These are phyloP conservation scores for Lochmaea capreae DNA, from an alignment of 2,888 invertebrate species.

Conservation along the genomic window DNA sequence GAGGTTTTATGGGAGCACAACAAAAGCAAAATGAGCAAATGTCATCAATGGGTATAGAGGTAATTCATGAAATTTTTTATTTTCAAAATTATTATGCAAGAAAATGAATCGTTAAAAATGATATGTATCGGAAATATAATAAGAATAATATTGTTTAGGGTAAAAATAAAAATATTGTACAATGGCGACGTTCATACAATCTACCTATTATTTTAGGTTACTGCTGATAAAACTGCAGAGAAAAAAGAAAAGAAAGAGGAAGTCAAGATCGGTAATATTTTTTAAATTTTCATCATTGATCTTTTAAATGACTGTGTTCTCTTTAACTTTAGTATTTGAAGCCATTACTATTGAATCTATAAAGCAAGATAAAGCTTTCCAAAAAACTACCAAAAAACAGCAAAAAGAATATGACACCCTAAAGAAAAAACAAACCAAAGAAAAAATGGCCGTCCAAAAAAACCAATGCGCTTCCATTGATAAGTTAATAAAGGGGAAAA, in stretches of 20 bases:
- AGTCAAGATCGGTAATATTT: conserved; percentile 75
- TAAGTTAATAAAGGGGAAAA: conserved; percentile 93
- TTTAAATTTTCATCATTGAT: background rate
- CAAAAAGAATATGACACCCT: conserved; percentile 94
- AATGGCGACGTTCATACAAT: background rate
- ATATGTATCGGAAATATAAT: too few species aligned
- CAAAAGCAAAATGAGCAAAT: conserved; percentile 91
- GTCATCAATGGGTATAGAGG: conserved; percentile 94
- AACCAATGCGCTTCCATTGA: conserved; percentile 91
- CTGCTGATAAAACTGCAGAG: conserved; percentile 66
- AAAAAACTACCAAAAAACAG: conserved; percentile 94
- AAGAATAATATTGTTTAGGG: too few species aligned
- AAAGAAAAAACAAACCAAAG: conserved; percentile 93
- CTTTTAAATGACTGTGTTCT: background rate
- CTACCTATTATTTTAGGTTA: conserved; percentile 34
- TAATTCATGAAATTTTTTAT: conserved; percentile 45
- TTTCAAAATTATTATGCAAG: too few species aligned
- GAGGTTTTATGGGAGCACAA: conserved; percentile 89
- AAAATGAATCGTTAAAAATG: too few species aligned
- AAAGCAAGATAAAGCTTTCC: conserved; percentile 89
- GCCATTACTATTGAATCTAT: conserved; percentile 90
- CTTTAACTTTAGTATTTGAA: conserved; percentile 78
- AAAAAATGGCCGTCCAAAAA: conserved; percentile 90
- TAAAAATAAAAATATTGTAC: background rate
- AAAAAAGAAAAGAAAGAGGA: conserved; percentile 76